phyloP scores from a whole-genome alignment of 2,888 invertebrate species.

The Parelbella ahira region DNA sequence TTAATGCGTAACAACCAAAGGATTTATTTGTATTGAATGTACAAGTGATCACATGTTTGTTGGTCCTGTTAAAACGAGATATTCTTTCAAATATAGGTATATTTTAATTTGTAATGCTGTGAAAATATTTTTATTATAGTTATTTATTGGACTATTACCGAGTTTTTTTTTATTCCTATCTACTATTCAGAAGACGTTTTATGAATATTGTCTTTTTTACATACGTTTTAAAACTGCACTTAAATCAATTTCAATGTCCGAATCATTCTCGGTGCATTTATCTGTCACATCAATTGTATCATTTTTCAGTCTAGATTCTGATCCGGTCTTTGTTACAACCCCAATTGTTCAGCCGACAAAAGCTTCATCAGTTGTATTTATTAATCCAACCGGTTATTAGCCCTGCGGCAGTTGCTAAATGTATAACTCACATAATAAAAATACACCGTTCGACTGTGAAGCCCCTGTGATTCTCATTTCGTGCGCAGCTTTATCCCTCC shows the following conservation, averaged over 20 bases:
- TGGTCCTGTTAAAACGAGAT: no score
- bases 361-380: constrained; percentile 10
- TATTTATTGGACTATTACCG: no score
- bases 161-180: no score
- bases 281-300: constrained; percentile 15
- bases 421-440: constrained; percentile 27
- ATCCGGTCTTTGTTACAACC: constrained; percentile 16
- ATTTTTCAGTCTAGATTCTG: constrained; percentile 21
- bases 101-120: no score
- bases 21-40: no score
- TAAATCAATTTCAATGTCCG: constrained; percentile 1
- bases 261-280: constrained; percentile 14
- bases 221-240: no score
- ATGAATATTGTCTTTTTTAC: no score
- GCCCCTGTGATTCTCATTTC: constrained; percentile 29
- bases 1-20: constrained; percentile 14
- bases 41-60: no score
- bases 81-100: no score
- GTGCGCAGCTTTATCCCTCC: constrained; percentile 44
- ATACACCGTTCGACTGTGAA: constrained; percentile 25
- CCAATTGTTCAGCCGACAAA: constrained; percentile 12
- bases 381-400: constrained; percentile 13
- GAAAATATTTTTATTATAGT: no score
- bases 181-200: no score
- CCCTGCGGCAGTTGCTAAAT: constrained; percentile 16